These are phyloP conservation scores for Prosapia bicincta DNA, from an alignment of 2,888 invertebrate genomes.

Conservation along the genomic window DNA sequence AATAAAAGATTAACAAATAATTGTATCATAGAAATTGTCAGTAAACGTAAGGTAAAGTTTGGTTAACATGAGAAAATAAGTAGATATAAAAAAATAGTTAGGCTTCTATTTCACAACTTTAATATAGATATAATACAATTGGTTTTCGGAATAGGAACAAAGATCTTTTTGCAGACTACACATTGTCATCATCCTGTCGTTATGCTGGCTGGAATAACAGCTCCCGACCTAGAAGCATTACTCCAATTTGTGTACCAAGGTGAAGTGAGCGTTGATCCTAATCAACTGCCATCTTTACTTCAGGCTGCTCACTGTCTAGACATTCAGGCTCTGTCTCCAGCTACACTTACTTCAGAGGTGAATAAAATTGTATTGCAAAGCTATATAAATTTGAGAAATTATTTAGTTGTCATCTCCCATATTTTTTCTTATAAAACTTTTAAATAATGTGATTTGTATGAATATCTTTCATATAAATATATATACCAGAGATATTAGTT, in stretches of 20 bases:
- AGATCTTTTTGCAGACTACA: constrained; percentile 50
- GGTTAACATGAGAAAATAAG: too few relatives aligned
- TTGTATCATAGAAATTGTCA: too few relatives aligned
- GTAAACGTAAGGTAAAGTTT: too few relatives aligned
- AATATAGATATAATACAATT: background rate
- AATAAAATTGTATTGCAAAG: constrained; percentile 7
- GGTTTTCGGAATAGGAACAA: background rate
- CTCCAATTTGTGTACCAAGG: constrained; percentile 61
- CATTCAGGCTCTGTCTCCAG: constrained; percentile 57
- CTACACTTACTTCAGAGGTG: constrained; percentile 47
- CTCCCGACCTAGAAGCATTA: constrained; percentile 58
- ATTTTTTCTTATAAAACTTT: too few relatives aligned
- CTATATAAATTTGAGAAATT: too few relatives aligned
- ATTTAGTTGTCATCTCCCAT: too few relatives aligned
- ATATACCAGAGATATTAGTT: too few relatives aligned
- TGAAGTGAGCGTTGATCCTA: constrained; percentile 60
- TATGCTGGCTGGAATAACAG: constrained; percentile 60
- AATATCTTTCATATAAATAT: too few relatives aligned
- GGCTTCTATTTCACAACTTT: too few relatives aligned
- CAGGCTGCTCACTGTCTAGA: constrained; percentile 61
- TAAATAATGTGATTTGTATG: too few relatives aligned
- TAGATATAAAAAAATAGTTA: too few relatives aligned
- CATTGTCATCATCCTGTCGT: constrained; percentile 62
- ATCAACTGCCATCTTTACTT: constrained; percentile 57
- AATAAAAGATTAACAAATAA: too few relatives aligned